These are phyloP conservation scores for Ochropleura plecta DNA, from an alignment of 2,888 invertebrate species.

Conservation along the genomic window DNA sequence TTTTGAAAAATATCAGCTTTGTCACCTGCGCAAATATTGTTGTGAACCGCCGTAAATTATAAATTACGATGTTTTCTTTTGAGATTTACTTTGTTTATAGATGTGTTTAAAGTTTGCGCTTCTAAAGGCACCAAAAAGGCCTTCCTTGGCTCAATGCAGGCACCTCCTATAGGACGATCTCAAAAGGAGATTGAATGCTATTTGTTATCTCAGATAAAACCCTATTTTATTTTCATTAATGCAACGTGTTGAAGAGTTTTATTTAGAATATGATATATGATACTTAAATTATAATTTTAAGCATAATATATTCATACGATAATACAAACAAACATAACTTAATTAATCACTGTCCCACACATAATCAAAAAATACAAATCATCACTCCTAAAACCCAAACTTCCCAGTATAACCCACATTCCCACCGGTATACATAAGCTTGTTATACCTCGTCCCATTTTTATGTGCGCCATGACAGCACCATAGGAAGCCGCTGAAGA, in stretches of 20 bases:
- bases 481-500: conserved; percentile 54
- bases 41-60: conserved; percentile 46
- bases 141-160: neutral
- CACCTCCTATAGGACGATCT: neutral
- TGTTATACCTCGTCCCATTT: conserved; percentile 73
- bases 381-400: conserved; percentile 8
- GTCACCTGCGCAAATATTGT: conserved; percentile 56
- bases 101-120: conserved; percentile 2
- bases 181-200: neutral
- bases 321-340: neutral
- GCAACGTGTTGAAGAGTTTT: neutral
- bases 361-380: conserved; percentile 39
- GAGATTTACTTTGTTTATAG: conserved; percentile 6
- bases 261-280: neutral
- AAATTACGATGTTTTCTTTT: conserved; percentile 31
- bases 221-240: neutral
- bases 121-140: neutral
- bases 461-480: conserved; percentile 62
- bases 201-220: neutral
- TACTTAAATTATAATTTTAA: neutral
- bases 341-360: conserved; percentile 27
- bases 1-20: conserved; percentile 56
- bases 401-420: neutral
- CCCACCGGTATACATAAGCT: conserved; percentile 60
- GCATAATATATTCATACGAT: too few relatives aligned